Evolutionary conservation across 2,113 vertebrate genomes (phyloP), one percentile per base, ranked within the genome.

Genomic region (Corvus moneduloides): DNA sequence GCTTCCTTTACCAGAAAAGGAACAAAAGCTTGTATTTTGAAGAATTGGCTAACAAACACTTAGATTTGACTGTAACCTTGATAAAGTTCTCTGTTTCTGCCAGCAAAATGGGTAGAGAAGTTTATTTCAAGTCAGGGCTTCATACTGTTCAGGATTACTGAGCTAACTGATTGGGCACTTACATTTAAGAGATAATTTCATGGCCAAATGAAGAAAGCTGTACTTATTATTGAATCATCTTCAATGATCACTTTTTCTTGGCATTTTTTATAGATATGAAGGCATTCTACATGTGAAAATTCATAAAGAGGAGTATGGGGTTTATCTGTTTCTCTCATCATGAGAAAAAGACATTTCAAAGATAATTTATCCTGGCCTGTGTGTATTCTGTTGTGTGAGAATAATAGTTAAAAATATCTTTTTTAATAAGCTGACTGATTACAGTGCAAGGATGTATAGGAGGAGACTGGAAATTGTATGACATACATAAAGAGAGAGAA

Each of bases 21-120:
- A 94, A 91, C 33, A 93, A 86, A 95, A 91, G 68, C 51, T 81
- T 77, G 35, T 71, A 6, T 63, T 94, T 90, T 67, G 43, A 94
- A 74, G 33, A 18, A 35, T 27, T 86, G 55, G 35, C 43, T 95
- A 44, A 87, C 56, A 68, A 82, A 1, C 1, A 1, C 59, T 67
- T 72, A 17, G 52, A 64, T 79, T 87, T 78, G 52, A 35, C 30
- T 68, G 81, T 87, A 91, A 52, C 77, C 41, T 87, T 79, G 49
- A 17, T 56, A 41, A 89, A 89, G 46, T 73, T 72, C 39, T 90
- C 41, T 17, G 13, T 52, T 87, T 67, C 33, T 92, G 43, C 49
- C 72, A 74, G 37, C 56, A 77, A 18, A 87, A 61, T 32, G 52
- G 61, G 55, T 63, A 77, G 86, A 39, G 35, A 84, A 83, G 48